Percentiles rank a stretch among this genome's conserved stretches.
Evolutionary conservation across 2,113 vertebrate species (phyloP).

Genomic region (Tachycineta bicolor): DNA sequence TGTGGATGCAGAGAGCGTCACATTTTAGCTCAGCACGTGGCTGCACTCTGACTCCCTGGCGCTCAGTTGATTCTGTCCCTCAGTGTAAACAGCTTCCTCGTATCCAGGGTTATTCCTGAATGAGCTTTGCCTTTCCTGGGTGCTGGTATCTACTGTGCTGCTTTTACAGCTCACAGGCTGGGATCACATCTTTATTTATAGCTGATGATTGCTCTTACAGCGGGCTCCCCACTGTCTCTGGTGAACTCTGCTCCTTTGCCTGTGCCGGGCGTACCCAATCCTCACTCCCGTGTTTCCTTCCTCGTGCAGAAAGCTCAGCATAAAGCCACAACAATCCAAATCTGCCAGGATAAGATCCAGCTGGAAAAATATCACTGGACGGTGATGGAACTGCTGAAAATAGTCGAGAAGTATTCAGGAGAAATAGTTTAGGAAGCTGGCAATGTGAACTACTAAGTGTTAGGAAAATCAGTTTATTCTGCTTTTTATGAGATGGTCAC

Average conservation of each 20-base stretch:
- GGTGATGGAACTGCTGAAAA: not conserved
- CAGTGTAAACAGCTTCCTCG: accelerated
- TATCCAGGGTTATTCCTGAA: not conserved
- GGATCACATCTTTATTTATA: not conserved
- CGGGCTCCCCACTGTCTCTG: not conserved
- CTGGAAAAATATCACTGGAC: not conserved
- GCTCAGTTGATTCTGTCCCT: not conserved
- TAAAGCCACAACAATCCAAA: not conserved
- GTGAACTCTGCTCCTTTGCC: not conserved
- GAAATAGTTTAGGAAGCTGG: not conserved
- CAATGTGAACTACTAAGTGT: not conserved
- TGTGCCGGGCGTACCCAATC: accelerated
- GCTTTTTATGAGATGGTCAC: not conserved
- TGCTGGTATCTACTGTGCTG: not conserved
- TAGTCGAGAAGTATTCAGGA: not conserved
- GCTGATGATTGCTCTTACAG: not conserved
- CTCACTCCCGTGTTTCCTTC: not conserved
- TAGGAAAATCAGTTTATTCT: not conserved
- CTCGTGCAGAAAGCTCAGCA: not conserved
- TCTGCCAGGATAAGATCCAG: not conserved
- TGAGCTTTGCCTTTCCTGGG: not conserved
- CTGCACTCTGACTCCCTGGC: not conserved
- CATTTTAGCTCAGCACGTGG: not conserved
- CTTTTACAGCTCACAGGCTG: not conserved
- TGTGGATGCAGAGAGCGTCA: not conserved